Evolutionary conservation across 2,888 invertebrate species (phyloP), one percentile per base, ranked within the genome.

Genomic region (Sussaba pulchella): DNA sequence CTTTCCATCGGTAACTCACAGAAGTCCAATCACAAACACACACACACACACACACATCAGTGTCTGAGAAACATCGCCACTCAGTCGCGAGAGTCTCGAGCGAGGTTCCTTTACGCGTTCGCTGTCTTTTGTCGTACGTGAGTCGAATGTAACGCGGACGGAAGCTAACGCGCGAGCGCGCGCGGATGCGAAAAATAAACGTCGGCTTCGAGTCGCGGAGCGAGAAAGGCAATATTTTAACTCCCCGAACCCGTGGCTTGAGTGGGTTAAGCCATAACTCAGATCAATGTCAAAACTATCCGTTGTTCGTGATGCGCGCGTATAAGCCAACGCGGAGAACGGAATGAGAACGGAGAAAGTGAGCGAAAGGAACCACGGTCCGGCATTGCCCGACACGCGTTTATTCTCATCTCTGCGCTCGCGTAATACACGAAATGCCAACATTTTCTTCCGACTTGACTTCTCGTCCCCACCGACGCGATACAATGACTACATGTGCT

Each of bases 281-380:
- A 81, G 86, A 85, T 86, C 81, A 85, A 83, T 82, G 85, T 85
- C 84, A 85, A 84, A 85, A 82, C 79, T 64, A 75, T n/a, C n/a
- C 57, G 67, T 61, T 31, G 31, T 31, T 31, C 31, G 31, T 5
- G 31, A 2, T 31, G 31, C 6, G 31, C 6, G 31, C 6, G 31
- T 31, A 6, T 31, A 31, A 5, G 31, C 4, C 31, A 5, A 5
- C 6, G 31, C 6, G 31, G 31, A 6, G 31, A 6, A 2, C 31
- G 31, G 50, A 72, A 78, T 50, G 72, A 73, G 67, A 78, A 52
- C 67, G 72, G 78, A 52, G 72, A 78, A 78, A 73, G 78, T 78
- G 52, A 52, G 43, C 59, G 76, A 80, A 82, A 75, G 73, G 72
- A 73, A 73, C 67, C 72, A n/a, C n/a, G n/a, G 52, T 50, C 78